Evolutionary conservation across 2,797 vertebrate species (phyloP).

Genomic region (Acestrorhynchus altus): DNA sequence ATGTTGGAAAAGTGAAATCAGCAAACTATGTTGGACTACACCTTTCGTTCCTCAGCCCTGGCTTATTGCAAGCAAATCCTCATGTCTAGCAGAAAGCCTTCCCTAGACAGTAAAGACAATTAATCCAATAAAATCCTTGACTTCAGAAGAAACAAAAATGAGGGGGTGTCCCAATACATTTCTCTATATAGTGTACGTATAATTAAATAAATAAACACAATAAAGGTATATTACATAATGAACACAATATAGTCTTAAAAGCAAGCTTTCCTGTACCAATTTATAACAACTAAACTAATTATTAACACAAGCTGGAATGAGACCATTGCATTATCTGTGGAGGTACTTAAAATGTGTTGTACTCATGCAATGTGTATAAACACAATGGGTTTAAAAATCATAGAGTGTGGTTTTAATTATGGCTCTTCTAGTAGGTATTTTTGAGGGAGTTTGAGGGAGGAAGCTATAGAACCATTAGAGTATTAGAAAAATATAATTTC

Average conservation of each 20-base stretch:
- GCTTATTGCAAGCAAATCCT: too few species aligned
- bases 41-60: too few species aligned
- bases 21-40: too few species aligned
- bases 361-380: neutral
- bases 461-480: neutral
- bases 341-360: neutral
- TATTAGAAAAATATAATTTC: neutral
- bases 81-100: too few species aligned
- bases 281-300: neutral
- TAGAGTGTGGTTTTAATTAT: neutral
- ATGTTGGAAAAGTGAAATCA: too few species aligned
- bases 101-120: too few species aligned
- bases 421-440: neutral
- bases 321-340: neutral
- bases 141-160: too few species aligned
- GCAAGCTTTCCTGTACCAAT: neutral
- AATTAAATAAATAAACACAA: too few species aligned
- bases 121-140: too few species aligned
- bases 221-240: too few species aligned
- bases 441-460: neutral
- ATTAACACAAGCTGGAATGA: neutral
- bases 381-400: slow-evolving; percentile 20
- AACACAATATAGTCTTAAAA: neutral
- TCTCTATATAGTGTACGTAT: too few species aligned
- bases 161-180: too few species aligned